Conservation (phyloP, 2,113 vertebrate genomes). For the Telmatochromis brichardi region DNA sequence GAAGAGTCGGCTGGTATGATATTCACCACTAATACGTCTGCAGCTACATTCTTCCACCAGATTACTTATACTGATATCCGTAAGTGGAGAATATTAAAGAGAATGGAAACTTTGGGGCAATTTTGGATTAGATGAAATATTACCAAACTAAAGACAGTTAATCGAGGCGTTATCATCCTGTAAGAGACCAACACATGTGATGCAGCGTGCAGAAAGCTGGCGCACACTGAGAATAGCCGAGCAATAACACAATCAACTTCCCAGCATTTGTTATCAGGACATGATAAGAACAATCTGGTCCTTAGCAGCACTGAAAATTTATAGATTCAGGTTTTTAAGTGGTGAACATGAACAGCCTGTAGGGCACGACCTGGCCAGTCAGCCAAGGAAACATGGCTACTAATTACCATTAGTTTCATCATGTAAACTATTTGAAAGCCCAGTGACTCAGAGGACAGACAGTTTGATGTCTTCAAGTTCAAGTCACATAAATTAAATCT, state of each 20-base stretch:
- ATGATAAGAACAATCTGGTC: background rate
- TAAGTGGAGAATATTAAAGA: background rate
- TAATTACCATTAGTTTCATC: background rate
- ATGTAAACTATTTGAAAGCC: background rate
- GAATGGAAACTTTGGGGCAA: background rate
- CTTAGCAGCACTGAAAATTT: background rate
- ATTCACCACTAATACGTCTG: background rate
- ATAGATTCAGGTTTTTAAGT: background rate
- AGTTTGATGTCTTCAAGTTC: background rate
- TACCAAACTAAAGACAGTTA: rapidly evolving
- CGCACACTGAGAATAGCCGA: background rate
- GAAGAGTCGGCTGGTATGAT: background rate
- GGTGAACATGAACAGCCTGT: background rate
- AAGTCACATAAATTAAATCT: background rate
- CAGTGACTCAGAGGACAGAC: background rate
- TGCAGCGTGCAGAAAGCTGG: background rate
- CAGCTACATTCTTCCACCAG: background rate
- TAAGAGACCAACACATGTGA: background rate
- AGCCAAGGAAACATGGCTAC: background rate
- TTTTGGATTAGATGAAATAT: background rate
- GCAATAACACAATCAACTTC: background rate
- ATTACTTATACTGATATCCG: background rate
- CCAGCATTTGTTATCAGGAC: background rate
- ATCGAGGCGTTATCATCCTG: rapidly evolving
- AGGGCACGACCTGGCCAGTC: background rate